Conservation (phyloP, 2,113 vertebrate species). For the Corythornis cristatus region DNA sequence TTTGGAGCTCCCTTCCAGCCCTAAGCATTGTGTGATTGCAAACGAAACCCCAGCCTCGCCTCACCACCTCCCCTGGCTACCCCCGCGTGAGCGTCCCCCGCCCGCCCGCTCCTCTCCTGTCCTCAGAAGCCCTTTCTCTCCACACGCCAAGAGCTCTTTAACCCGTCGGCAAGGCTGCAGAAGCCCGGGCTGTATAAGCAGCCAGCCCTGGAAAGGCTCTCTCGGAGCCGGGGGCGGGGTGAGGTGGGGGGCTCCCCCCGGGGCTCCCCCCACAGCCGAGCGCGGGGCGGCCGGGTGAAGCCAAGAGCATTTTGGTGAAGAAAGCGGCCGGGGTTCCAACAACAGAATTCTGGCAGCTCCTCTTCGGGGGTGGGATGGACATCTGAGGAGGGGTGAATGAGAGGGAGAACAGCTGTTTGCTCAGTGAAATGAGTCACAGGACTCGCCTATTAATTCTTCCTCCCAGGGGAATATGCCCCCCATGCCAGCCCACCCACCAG, state of each 20-base stretch:
- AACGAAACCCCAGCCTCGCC: constrained; percentile 4
- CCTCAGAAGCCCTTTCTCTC: constrained; percentile 7
- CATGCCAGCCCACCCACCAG: constrained; percentile 45
- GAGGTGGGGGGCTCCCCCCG: no score
- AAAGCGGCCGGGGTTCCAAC: neutral
- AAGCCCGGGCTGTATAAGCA: neutral
- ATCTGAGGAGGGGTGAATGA: constrained; percentile 28
- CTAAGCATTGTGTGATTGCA: no score
- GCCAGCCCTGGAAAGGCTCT: neutral
- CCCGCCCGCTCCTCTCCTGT: neutral
- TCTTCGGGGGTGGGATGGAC: constrained; percentile 2
- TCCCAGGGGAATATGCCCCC: constrained; percentile 20
- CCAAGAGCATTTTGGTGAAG: neutral
- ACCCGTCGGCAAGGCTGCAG: neutral
- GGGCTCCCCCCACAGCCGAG: no score
- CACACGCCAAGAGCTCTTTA: neutral
- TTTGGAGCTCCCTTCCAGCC: no score
- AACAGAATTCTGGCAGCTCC: neutral
- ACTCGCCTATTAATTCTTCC: constrained; percentile 40
- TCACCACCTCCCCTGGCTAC: neutral
- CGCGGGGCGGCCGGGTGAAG: accelerated
- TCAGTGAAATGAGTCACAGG: constrained; percentile 34
- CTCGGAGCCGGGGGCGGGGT: no score
- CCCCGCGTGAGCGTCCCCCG: neutral
- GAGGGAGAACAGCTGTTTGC: constrained; percentile 48